phyloP scores from a whole-genome alignment of 2,113 vertebrate genomes.

The Furnarius figulus region DNA sequence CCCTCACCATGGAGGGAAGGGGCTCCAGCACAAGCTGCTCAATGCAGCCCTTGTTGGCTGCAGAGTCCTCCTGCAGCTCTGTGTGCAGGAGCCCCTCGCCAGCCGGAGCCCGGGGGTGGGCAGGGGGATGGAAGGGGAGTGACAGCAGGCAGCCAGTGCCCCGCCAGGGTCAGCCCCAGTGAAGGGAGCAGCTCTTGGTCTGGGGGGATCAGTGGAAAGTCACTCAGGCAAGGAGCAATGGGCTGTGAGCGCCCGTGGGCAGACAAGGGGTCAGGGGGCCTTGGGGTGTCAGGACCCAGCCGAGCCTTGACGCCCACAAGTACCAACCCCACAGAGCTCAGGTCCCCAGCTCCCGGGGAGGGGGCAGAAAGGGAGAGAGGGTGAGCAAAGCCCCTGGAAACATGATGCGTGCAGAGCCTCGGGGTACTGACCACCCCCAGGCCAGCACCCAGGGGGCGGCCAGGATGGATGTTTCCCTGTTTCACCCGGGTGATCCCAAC shows the following conservation, averaged over 20 bases:
- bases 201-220: neutral
- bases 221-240: neutral
- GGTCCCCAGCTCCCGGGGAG: neutral
- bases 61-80: neutral
- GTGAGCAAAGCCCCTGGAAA: neutral
- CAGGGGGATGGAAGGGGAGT: neutral
- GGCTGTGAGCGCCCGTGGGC: neutral
- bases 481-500: neutral
- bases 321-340: neutral
- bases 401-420: fast-evolving
- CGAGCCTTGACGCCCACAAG: neutral
- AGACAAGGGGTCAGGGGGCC: neutral
- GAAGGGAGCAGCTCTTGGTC: neutral
- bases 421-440: neutral
- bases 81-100: neutral
- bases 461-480: fast-evolving
- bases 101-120: neutral
- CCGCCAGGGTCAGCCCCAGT: fast-evolving
- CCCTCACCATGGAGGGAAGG: neutral
- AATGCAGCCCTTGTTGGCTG: neutral
- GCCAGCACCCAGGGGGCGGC: neutral
- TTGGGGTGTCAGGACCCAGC: neutral
- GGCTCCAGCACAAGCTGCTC: neutral
- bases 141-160: neutral
- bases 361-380: neutral